Evolutionary conservation across 2,888 invertebrate species (phyloP), one percentile per base, ranked within the genome.

Genomic region (Calameuta idolon): DNA sequence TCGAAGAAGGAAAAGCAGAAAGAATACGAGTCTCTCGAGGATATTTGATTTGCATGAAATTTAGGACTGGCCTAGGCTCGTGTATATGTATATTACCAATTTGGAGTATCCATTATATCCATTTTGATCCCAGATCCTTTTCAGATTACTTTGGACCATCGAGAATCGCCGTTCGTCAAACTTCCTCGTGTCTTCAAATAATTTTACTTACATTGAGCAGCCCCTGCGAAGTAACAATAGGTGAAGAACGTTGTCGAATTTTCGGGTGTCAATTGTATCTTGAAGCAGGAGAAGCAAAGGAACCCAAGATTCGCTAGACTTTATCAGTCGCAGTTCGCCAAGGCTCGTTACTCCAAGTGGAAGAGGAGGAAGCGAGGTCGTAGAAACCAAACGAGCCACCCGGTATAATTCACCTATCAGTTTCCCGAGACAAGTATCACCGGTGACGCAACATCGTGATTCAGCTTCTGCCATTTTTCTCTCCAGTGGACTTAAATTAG

Each of bases 351-450:
- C 9, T 55, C 23, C 55, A 23, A 23, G 55, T 55, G 23, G 55
- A 55, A 55, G 55, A 55, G 23, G 23, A 55, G 23, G 55, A 55
- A 40, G 40, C 15, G 9, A 55, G 23, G 23, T 23, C 23, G 9
- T 55, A 55, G 9, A 55, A 23, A 9, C 23, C 55, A 23, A 55
- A 23, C 23, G 55, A 23, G 55, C 69, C 75, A 77, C 69, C 77
- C 69, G 37, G 79, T 79, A 79, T 79, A 79, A 79, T 79, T 77
- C 69, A 77, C 37, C 77, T 55, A 77, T 79, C 40, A 40, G 33
- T 69, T 69, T 33, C 11, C 30, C 30, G 15, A 69, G 30, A 15
- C 69, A 23, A 69, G 69, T 15, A 33, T 30, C 30, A 69, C 3
- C 12, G 2, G 69, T 30, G 69, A 30, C 11, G 69, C 30, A 69